Conservation (phyloP, 2,888 invertebrate species). For the Tetramorium bicarinatum region DNA sequence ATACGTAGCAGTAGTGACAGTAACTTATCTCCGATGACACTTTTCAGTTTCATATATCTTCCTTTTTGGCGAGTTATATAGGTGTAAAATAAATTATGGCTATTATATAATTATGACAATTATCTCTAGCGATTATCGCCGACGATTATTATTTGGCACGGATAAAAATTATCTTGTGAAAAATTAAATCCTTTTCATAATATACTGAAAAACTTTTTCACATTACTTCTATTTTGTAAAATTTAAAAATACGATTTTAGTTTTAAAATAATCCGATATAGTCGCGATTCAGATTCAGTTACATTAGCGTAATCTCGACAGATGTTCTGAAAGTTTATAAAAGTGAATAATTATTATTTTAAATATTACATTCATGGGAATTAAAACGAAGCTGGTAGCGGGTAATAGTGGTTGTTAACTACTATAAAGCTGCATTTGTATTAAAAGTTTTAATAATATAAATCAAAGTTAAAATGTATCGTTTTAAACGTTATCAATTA, state of each 20-base stretch:
- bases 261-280: conserved; percentile 1
- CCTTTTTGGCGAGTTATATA: neutral
- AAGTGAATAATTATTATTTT: conserved; percentile 24
- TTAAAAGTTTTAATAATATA: conserved; percentile 29
- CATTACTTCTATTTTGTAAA: neutral
- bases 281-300: neutral
- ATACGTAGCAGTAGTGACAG: conserved; percentile 19
- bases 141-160: neutral
- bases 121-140: neutral
- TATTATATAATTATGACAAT: neutral
- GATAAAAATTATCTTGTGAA: neutral
- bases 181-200: neutral
- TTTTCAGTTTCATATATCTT: conserved; percentile 5
- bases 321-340: conserved; percentile 15
- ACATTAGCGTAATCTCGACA: neutral
- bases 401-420: neutral
- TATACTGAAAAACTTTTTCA: neutral
- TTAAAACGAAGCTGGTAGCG: neutral
- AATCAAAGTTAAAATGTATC: conserved; percentile 49
- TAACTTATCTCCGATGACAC: conserved; percentile 31
- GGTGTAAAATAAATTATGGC: conserved; percentile 21
- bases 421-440: neutral
- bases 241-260: neutral
- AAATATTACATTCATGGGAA: neutral
- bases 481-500: conserved; percentile 28